Evolutionary conservation across 1,140 invertebrate species (phyloP), one percentile per base, ranked within the genome.

Genomic region (Zaprionus lachaisei): DNA sequence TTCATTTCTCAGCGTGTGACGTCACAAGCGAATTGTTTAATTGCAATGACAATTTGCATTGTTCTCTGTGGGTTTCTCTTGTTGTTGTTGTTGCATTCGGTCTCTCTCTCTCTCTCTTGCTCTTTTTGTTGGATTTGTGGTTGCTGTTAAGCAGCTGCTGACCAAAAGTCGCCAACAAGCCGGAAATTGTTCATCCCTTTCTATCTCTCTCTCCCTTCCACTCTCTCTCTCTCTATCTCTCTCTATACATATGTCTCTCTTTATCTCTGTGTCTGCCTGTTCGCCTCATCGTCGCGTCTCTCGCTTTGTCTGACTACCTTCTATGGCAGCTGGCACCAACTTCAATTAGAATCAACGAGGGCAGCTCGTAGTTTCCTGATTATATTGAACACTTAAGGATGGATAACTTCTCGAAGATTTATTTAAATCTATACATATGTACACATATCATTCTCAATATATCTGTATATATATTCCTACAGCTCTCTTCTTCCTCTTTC

Each of bases 11-110:
- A 47, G 22, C 34, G 55, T 79, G 68, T 79, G 68, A 72, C 63
- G 77, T 77, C 68, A 69, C 60, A 54, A 51, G 51, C 22, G 47
- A 71, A 72, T 63, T 72, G 68, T 28, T 64, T 73, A 78, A 78
- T 70, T 74, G 68, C 73, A 73, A 41, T 66, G 41, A 44, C 64
- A 67, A 67, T 67, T 47, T 57, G 51, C 58, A 63, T 62, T 75
- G 55, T 70, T 51, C 54, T 66, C 54, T 73, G 58, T 38, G 31
- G 31, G 31, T 34, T 54, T 41, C 38, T 61, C 31, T 60, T 37
- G 5, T 15, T 41, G 38, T 41, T 41, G 14, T 41, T 15, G 41
- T n/a, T n/a, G 37, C 37, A 38, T 6, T 44, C 41, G 7, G 14
- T 47, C 6, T 47, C 9, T 9, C 31, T 11, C 31, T 3, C 9